Base-by-base conservation (phyloP, 2,113 vertebrate genomes). In the Micronycteris hirsuta region DNA sequence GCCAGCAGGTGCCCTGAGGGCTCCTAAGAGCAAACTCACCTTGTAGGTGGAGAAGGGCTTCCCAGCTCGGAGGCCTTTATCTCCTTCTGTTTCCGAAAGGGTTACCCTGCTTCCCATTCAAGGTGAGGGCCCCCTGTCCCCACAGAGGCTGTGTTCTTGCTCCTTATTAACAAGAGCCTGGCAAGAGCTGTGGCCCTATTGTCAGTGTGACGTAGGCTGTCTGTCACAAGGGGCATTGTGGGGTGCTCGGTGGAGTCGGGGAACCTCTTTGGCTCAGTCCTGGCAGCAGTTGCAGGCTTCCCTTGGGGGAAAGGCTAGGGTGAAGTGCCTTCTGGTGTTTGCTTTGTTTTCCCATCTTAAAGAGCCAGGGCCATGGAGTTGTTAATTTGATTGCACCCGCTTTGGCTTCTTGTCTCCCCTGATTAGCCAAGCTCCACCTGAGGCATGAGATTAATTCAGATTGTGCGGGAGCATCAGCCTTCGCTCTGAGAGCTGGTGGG, bases 361-460 rank as follows among this genome's bases (percentile, higher is more conserved):
- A 97, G 97, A 97, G 98, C 95, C 8, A 20, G 97, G 97, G 97
- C 97, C 82, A 33, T 78, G 93, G 98, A 83, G 71, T 91, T 98
- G 97, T 96, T 98, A 98, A 98, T 98, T 98, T 97, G 98, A 98
- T 98, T 97, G 98, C 97, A 78, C 97, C 97, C 92, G 7, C 98
- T 98, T 92, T 68, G 88, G 98, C 95, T 98, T 98, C 98, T 98
- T 98, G 98, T 98, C 98, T 95, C 74, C 94, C 85, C 98, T 98
- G 98, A 98, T 98, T 98, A 98, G 98, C 97, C 83, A 97, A 98
- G 97, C 96, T 98, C 90, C 98, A 98, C 98, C 98, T 98, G 98
- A 98, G 98, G 98, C 97, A 97, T 91, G 98, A 98, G 98, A 98
- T 98, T 98, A 98, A 98, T 98, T 98, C 97, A 92, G 91, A 98